Percentiles rank a stretch among this genome's conserved stretches.
phyloP scores from a whole-genome alignment of 1,140 invertebrate species.

The Glomeris maerens region DNA sequence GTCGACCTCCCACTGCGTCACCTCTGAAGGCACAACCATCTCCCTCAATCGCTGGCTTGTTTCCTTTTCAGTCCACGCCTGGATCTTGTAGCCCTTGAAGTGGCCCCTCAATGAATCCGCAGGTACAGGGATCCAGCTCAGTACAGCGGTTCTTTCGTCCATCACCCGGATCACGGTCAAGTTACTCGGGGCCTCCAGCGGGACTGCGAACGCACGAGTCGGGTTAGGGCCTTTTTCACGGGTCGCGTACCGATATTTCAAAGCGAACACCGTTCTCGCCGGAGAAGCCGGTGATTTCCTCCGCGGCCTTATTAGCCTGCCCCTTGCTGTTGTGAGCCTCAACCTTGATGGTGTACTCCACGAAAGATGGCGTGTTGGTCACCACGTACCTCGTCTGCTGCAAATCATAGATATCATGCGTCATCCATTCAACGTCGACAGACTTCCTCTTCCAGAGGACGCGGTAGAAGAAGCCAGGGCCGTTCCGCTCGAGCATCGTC shows the following conservation, averaged over 20 bases:
- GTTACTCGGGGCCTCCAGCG: constrained; percentile 63
- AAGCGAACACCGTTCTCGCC: constrained; percentile 83
- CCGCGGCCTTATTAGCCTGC: constrained; percentile 63
- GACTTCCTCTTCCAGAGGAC: constrained; percentile 73
- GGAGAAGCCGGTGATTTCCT: constrained; percentile 76
- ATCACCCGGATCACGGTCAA: constrained; percentile 61
- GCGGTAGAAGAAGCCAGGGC: constrained; percentile 77
- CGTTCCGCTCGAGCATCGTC: constrained; percentile 93
- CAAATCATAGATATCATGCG: constrained; percentile 64
- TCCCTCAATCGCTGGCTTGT: constrained; percentile 59
- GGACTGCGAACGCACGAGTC: constrained; percentile 37
- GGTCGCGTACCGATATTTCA: too few relatives aligned
- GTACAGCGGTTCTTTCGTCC: constrained; percentile 53
- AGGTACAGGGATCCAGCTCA: constrained; percentile 70
- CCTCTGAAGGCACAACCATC: constrained; percentile 58
- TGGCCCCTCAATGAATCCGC: constrained; percentile 61
- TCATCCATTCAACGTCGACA: constrained; percentile 50
- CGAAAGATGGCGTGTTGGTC: constrained; percentile 77
- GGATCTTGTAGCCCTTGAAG: constrained; percentile 89
- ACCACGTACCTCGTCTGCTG: constrained; percentile 46
- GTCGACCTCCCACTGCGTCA: constrained; percentile 53
- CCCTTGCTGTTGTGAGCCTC: constrained; percentile 80
- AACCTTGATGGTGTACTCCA: constrained; percentile 80
- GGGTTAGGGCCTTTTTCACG: too few relatives aligned
- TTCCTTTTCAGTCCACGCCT: constrained; percentile 77